A percentile compares a stretch with the other conserved stretches of the same genome.
These are phyloP conservation scores for Syrmaticus mikado DNA, from an alignment of 2,113 vertebrate species.

Conservation along the genomic window DNA sequence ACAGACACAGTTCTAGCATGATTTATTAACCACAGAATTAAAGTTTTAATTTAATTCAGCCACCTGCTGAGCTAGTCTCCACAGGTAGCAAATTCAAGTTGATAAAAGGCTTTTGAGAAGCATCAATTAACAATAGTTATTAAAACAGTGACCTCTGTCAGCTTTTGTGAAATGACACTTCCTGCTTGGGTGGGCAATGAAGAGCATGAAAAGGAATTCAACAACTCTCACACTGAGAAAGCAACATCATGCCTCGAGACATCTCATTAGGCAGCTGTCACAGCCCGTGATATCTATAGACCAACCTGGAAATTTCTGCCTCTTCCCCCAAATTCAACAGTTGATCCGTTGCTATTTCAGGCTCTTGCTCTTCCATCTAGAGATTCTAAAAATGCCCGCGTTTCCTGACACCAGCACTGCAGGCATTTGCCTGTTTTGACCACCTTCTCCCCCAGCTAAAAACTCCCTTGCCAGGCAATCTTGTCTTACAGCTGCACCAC, in stretches of 20 bases:
- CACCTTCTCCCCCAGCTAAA: not conserved
- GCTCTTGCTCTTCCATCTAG: not conserved
- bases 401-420: not conserved
- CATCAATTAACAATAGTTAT: slow-evolving; percentile 66
- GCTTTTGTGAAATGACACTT: slow-evolving; percentile 28
- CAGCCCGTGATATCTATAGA: not conserved
- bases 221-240: not conserved
- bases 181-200: slow-evolving; percentile 14
- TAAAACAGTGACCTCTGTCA: slow-evolving; percentile 42
- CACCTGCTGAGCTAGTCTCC: slow-evolving; percentile 36
- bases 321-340: not conserved
- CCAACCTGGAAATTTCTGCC: not conserved
- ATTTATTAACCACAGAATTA: slow-evolving; percentile 46
- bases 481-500: not conserved
- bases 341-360: not conserved
- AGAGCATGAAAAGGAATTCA: slow-evolving; percentile 20
- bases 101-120: slow-evolving; percentile 40
- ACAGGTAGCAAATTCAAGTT: slow-evolving; percentile 27
- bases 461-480: not conserved
- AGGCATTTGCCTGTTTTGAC: not conserved
- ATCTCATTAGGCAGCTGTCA: slow-evolving; percentile 20
- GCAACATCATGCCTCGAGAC: not conserved
- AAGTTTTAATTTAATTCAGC: slow-evolving; percentile 38
- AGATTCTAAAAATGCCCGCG: not conserved
- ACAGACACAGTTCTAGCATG: not conserved